phyloP scores from a whole-genome alignment of 2,113 vertebrate genomes.

The Dipodomys merriami region DNA sequence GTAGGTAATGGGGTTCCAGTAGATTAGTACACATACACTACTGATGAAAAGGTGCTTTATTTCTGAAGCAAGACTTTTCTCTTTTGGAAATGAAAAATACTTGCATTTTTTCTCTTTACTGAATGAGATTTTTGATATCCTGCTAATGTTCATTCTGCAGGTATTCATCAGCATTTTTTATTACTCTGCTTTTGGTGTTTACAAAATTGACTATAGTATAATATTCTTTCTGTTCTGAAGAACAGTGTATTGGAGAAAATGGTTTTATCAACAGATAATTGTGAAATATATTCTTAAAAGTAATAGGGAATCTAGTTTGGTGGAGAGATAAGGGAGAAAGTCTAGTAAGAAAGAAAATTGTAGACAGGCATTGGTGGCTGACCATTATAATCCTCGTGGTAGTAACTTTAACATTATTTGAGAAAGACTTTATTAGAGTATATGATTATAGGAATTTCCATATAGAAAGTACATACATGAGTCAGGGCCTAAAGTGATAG shows the following conservation, averaged over 20 bases:
- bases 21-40: neutral
- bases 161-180: neutral
- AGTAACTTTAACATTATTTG: neutral
- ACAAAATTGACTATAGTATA: neutral
- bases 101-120: neutral
- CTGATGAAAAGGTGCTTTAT: neutral
- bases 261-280: neutral
- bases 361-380: too few relatives aligned
- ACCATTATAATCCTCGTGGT: neutral
- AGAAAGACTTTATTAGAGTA: neutral
- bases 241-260: neutral
- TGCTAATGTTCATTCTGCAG: neutral
- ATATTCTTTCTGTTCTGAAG: neutral
- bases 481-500: neutral
- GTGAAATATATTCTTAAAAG: neutral
- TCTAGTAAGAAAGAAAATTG: slow-evolving; percentile 32
- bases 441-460: neutral
- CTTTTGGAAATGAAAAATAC: neutral
- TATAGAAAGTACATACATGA: neutral
- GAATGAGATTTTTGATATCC: neutral
- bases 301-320: neutral
- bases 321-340: accelerated
- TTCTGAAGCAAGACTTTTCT: neutral
- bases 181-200: neutral
- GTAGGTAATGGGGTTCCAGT: neutral